Evolutionary conservation across 2,888 invertebrate genomes (phyloP).

Genomic region (Cryptocephalus moraei): DNA sequence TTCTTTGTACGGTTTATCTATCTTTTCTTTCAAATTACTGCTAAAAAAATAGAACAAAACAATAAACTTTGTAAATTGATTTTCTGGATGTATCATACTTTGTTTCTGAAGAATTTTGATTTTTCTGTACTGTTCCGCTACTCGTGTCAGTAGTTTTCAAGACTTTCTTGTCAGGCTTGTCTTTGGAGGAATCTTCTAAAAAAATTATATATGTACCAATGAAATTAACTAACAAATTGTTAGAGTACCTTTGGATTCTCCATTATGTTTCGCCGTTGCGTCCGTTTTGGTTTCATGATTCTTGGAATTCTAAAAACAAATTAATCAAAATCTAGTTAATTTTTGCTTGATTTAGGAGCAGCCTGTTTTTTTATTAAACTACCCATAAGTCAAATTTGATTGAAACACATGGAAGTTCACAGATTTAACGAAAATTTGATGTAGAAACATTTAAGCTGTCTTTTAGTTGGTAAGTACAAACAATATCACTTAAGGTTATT

Average conservation of each 20-base stretch:
- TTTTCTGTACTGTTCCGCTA: neutral
- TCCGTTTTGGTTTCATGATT: slow-evolving; percentile 23
- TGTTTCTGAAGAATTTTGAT: neutral
- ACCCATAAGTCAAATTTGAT: too few relatives aligned
- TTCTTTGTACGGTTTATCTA: slow-evolving; percentile 34
- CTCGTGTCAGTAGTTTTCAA: neutral
- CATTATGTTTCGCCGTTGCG: slow-evolving; percentile 37
- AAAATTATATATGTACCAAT: neutral
- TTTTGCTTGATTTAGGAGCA: too few relatives aligned
- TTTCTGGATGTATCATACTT: neutral
- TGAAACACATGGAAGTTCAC: too few relatives aligned
- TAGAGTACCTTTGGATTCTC: slow-evolving; percentile 34
- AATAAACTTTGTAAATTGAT: too few relatives aligned
- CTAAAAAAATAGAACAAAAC: neutral
- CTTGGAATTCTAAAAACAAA: slow-evolving; percentile 19
- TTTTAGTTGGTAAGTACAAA: too few relatives aligned
- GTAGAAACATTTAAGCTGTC: too few relatives aligned
- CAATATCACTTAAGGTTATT: too few relatives aligned
- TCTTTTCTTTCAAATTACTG: slow-evolving; percentile 24
- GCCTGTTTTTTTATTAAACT: too few relatives aligned
- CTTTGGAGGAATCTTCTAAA: neutral
- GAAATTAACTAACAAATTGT: slow-evolving; percentile 1
- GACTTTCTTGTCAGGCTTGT: neutral
- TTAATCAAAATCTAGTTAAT: neutral
- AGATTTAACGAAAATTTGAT: too few relatives aligned